Percentiles rank a stretch among this genome's conserved stretches.
Conservation (phyloP, 2,797 vertebrate species). For the Poeciliopsis infans region DNA sequence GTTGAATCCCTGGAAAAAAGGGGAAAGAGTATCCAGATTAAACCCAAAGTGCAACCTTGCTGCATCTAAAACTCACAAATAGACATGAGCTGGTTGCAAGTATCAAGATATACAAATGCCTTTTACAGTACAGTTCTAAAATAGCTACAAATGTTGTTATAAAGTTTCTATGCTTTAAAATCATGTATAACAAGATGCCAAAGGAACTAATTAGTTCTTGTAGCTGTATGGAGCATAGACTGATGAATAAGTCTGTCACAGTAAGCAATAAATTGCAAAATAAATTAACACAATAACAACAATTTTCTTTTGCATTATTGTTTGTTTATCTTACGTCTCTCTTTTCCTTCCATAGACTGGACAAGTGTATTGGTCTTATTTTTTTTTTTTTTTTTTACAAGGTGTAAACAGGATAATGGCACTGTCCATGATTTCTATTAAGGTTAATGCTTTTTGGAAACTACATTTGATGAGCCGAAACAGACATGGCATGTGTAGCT, state of each 20-base stretch:
- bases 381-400: too few species aligned
- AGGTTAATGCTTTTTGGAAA: not conserved
- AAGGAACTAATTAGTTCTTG: not conserved
- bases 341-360: too few species aligned
- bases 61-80: not conserved
- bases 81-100: too few species aligned
- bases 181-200: not conserved
- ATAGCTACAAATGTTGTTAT: not conserved
- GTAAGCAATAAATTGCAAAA: too few species aligned
- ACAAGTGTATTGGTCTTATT: too few species aligned
- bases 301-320: too few species aligned
- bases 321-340: too few species aligned
- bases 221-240: not conserved
- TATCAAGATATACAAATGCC: not conserved
- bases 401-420: not conserved
- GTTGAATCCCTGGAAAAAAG: slow-evolving; percentile 58
- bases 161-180: not conserved
- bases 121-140: not conserved
- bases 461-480: not conserved
- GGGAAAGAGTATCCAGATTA: not conserved
- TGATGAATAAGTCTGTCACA: too few species aligned
- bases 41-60: not conserved
- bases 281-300: too few species aligned
- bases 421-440: not conserved
- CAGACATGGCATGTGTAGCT: too few species aligned